phyloP scores from a whole-genome alignment of 2,888 invertebrate genomes.

The Epirrhoe tristata region DNA sequence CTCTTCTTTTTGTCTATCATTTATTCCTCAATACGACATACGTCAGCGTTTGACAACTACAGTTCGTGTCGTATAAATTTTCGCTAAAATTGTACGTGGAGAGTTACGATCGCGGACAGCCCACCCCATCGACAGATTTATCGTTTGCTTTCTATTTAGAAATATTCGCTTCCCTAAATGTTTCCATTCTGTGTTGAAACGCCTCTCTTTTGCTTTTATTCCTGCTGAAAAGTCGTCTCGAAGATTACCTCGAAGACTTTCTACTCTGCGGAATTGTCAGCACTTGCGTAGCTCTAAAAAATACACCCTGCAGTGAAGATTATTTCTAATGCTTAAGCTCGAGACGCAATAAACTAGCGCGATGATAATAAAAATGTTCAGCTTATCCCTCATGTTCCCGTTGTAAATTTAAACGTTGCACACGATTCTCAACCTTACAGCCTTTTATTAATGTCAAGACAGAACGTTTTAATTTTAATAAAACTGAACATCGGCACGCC shows the following conservation, averaged over 20 bases:
- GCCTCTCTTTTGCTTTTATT: conserved; percentile 47
- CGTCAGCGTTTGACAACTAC: conserved; percentile 83
- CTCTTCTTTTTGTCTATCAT: conserved; percentile 77
- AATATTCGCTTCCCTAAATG: conserved; percentile 61
- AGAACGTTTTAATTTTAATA: conserved; percentile 84
- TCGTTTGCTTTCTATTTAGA: conserved; percentile 68
- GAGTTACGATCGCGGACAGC: conserved; percentile 75
- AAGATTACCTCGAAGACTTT: conserved; percentile 53
- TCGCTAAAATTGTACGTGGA: conserved; percentile 77
- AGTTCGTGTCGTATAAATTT: conserved; percentile 81
- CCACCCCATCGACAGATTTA: conserved; percentile 69
- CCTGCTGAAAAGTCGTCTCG: conserved; percentile 45
- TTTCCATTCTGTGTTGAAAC: conserved; percentile 50
- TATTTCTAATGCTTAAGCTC: conserved; percentile 78
- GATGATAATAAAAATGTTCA: conserved; percentile 82
- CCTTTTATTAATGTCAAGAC: conserved; percentile 78
- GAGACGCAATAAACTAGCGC: conserved; percentile 79
- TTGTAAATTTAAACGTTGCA: conserved; percentile 70
- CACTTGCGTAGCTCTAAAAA: conserved; percentile 57
- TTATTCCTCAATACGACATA: conserved; percentile 77
- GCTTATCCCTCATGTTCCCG: conserved; percentile 73
- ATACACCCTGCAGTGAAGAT: conserved; percentile 69
- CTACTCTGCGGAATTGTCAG: conserved; percentile 51
- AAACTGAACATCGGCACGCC: conserved; percentile 83
- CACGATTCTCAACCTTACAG: conserved; percentile 71